Base-by-base conservation (phyloP, 1,140 invertebrate genomes). In the Aplysia californica region DNA sequence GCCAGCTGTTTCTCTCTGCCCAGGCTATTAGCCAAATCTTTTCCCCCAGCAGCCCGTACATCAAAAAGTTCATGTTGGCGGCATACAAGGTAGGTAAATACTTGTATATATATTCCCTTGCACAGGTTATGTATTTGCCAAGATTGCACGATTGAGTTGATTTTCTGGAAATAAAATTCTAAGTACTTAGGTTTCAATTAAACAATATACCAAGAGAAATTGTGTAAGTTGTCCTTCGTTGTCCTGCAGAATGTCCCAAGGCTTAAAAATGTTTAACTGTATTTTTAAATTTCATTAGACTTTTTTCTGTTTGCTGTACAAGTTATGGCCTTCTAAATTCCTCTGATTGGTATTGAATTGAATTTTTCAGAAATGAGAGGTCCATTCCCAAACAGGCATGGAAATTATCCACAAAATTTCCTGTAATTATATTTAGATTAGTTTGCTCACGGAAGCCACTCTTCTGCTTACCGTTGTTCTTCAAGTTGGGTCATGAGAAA, bases 171-270 rank as follows among this genome's bases (percentile, higher is more conserved):
- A 31, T 66, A n/a, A 66, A 3, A 4, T 64, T 29, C n/a, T 3
- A 0, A 10, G 1, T 2, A 15, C 18, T 20, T 75, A 29, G 21
- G 2, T 20, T 15, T 26, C 50, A 26, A 50, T 18, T 6, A 36
- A n/a, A 4, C 31, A 15, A 15, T 50, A 15, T 50, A 50, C 44
- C 44, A 50, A 50, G 10, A 50, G 44, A n/a, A 10, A 50, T 50
- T 50, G 10, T 50, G 10, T n/a, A 50, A n/a, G n/a, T n/a, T 50
- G 10, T 50, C 10, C 10, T 50, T 50, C 10, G 10, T 50, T n/a
- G 10, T 82, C 35, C 88, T 85, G 71, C 82, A 94, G 89, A 93
- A 94, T 87, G 88, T 96, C 3, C 93, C 92, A 80, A 93, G 94
- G 83, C 92, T 93, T n/a, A n/a, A n/a, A n/a, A n/a, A n/a, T n/a